phyloP scores from a whole-genome alignment of 2,797 vertebrate genomes.

The Antrozous pallidus region DNA sequence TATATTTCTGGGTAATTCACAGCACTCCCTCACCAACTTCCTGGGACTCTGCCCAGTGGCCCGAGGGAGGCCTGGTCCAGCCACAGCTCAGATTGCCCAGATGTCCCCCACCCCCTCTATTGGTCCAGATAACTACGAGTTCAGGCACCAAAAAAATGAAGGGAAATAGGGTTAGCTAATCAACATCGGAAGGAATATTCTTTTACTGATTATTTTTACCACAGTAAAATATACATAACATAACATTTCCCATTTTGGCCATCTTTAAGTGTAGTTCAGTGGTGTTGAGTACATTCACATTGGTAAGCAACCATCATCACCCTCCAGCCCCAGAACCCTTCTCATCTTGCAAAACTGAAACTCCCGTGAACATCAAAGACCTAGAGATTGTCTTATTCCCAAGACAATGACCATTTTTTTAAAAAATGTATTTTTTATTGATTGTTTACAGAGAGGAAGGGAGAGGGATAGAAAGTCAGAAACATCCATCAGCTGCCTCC shows the following conservation, averaged over 20 bases:
- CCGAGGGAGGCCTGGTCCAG: not conserved
- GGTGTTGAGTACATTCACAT: not conserved
- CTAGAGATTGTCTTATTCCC: not conserved
- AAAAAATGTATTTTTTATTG: too few relatives aligned
- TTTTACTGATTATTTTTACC: not conserved
- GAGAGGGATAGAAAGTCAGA: too few relatives aligned
- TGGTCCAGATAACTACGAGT: not conserved
- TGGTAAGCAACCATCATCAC: not conserved
- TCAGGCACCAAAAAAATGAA: not conserved
- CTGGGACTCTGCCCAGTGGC: too few relatives aligned
- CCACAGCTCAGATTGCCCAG: not conserved
- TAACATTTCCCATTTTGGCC: not conserved
- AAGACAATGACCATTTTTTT: not conserved
- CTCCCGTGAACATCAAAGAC: not conserved
- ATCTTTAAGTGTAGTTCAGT: not conserved
- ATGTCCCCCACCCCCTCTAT: too few relatives aligned
- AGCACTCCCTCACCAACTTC: not conserved
- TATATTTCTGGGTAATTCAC: accelerated
- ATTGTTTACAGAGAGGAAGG: too few relatives aligned
- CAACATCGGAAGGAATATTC: not conserved
- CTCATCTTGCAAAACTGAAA: too few relatives aligned
- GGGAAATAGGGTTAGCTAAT: not conserved
- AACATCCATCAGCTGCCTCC: too few relatives aligned
- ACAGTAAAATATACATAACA: not conserved
- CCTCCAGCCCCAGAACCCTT: not conserved